Conservation (phyloP, 2,113 vertebrate species). For the Astur gentilis region DNA sequence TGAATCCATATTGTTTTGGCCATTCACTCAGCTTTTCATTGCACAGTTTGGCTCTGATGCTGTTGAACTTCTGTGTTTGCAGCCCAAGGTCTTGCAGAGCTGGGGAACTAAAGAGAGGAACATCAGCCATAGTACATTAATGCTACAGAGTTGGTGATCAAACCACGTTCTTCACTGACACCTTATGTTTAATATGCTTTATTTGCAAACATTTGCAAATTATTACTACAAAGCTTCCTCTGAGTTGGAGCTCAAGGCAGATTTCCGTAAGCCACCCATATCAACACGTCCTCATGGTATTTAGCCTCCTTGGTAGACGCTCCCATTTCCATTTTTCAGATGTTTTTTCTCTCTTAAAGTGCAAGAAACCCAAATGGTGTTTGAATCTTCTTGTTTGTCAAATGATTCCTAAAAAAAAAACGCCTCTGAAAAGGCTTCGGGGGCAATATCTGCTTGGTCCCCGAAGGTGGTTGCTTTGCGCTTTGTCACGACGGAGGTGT, state of each 20-base stretch:
- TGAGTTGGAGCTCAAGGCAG: neutral
- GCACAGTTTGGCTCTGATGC: neutral
- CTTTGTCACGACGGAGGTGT: neutral
- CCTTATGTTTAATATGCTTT: neutral
- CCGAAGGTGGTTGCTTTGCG: neutral
- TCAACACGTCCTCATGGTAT: neutral
- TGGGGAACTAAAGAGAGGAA: neutral
- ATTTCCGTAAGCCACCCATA: rapidly evolving
- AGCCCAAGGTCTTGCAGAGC: neutral
- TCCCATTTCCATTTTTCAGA: neutral
- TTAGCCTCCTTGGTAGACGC: neutral
- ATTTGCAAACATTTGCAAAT: neutral
- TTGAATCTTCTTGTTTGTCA: neutral
- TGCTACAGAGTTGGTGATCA: neutral
- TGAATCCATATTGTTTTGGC: neutral
- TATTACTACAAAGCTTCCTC: neutral
- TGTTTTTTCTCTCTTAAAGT: neutral
- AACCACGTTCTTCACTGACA: neutral
- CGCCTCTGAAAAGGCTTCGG: neutral
- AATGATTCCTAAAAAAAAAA: neutral
- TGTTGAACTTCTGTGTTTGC: neutral
- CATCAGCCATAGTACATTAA: rapidly evolving
- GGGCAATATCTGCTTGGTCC: neutral
- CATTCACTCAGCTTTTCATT: neutral
- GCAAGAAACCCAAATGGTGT: neutral